Evolutionary conservation across 2,797 vertebrate species (phyloP).

Genomic region (Hippocampus kuda): DNA sequence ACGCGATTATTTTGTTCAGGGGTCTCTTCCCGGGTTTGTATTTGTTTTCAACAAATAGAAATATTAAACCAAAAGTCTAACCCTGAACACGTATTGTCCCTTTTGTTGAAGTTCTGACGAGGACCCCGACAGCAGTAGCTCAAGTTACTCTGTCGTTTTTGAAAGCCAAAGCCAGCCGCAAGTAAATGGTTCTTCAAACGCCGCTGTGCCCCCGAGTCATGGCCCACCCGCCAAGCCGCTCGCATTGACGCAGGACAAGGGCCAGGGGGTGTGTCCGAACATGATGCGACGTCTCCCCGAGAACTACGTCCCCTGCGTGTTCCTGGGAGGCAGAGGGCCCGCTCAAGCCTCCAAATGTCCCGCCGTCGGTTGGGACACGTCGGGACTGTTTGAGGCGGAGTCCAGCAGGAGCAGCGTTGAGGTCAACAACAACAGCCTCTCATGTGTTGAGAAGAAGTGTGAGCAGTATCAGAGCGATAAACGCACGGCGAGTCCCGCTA

Average conservation of each 20-base stretch:
- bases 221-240: constrained; percentile 21
- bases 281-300: constrained; percentile 38
- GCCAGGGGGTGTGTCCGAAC: constrained; percentile 53
- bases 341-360: constrained; percentile 50
- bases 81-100: background rate
- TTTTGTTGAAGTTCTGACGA: constrained; percentile 50
- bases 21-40: no score
- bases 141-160: constrained; percentile 81
- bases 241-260: constrained; percentile 29
- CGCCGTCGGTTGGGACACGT: constrained; percentile 42
- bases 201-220: constrained; percentile 9
- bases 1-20: no score
- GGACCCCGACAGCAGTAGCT: constrained; percentile 56
- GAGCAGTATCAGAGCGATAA: constrained; percentile 45
- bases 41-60: no score
- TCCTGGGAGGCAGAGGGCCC: constrained; percentile 49
- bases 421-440: constrained; percentile 63
- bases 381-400: constrained; percentile 46
- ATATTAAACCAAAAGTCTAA: background rate
- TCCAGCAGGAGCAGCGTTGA: constrained; percentile 48
- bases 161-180: constrained; percentile 61
- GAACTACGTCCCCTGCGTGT: constrained; percentile 70
- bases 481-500: constrained; percentile 37
- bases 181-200: constrained; percentile 15
- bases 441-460: constrained; percentile 41